phyloP scores from a whole-genome alignment of 1,140 invertebrate species.

The Paraescarpia echinospica region DNA sequence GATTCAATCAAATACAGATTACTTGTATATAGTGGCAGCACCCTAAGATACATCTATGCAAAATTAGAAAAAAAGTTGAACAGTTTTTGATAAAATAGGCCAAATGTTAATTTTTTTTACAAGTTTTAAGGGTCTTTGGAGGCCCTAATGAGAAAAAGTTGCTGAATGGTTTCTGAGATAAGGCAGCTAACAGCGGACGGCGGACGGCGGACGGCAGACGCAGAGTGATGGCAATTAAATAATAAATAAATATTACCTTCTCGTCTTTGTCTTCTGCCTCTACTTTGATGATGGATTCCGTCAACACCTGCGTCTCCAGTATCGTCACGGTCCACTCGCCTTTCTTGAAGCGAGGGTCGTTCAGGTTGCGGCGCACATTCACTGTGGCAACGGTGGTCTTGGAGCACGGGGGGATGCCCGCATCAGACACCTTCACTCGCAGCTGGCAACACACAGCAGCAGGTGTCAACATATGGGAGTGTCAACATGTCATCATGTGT shows the following conservation, averaged over 20 bases:
- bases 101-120: too few relatives aligned
- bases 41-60: too few relatives aligned
- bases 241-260: constrained; percentile 9
- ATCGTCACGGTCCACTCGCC: constrained; percentile 13
- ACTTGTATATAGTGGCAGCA: too few relatives aligned
- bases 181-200: too few relatives aligned
- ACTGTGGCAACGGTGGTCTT: constrained; percentile 20
- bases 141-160: too few relatives aligned
- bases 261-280: constrained; percentile 25
- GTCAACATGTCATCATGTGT: not conserved
- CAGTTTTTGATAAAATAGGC: too few relatives aligned
- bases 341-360: constrained; percentile 16
- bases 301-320: constrained; percentile 22
- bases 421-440: constrained; percentile 39
- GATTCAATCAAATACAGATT: too few relatives aligned
- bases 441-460: constrained; percentile 33
- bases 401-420: constrained; percentile 33
- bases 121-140: too few relatives aligned
- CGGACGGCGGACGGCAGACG: not conserved
- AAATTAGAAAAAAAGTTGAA: too few relatives aligned
- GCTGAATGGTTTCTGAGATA: too few relatives aligned
- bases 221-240: not conserved
- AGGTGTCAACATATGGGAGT: not conserved
- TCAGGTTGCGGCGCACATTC: constrained; percentile 23
- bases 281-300: not conserved